A percentile compares a stretch with the other conserved stretches of the same genome.
Conservation (phyloP, 2,888 invertebrate genomes). For the Idaea dimidiata region DNA sequence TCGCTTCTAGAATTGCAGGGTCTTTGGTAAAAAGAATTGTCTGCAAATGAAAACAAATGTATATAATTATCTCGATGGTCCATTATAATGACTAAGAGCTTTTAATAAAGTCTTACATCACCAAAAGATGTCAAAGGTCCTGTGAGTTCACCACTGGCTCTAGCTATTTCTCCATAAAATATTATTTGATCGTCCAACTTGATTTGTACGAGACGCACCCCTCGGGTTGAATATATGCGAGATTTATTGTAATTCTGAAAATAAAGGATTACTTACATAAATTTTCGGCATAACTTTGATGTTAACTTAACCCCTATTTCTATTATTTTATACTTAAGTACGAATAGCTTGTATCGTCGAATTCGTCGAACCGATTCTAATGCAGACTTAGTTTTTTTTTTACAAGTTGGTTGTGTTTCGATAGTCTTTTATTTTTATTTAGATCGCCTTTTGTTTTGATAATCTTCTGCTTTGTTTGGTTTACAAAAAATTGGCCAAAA, state of each 20-base stretch:
- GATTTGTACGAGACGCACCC: conserved; percentile 86
- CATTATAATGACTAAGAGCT: background rate
- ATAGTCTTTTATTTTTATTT: no score
- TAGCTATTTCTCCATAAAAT: conserved; percentile 90
- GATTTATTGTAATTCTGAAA: conserved; percentile 93
- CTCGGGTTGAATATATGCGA: conserved; percentile 89
- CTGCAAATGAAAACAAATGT: conserved; percentile 69
- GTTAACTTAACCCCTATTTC: no score
- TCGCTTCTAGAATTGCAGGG: conserved; percentile 83
- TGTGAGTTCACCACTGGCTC: conserved; percentile 87
- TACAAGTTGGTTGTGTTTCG: no score
- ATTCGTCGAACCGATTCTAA: no score
- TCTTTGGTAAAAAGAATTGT: conserved; percentile 92
- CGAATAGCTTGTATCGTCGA: no score
- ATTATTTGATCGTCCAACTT: conserved; percentile 84
- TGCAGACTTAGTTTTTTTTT: no score
- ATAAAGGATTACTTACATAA: background rate
- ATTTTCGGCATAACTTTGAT: no score
- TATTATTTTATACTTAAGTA: no score
- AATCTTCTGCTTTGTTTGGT: no score
- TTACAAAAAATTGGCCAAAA: no score
- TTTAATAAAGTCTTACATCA: conserved; percentile 74
- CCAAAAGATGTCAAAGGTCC: conserved; percentile 86
- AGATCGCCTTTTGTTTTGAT: no score
- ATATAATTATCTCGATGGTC: background rate